Conservation (phyloP, 2,888 invertebrate species). For the Palloptera scutellata region DNA sequence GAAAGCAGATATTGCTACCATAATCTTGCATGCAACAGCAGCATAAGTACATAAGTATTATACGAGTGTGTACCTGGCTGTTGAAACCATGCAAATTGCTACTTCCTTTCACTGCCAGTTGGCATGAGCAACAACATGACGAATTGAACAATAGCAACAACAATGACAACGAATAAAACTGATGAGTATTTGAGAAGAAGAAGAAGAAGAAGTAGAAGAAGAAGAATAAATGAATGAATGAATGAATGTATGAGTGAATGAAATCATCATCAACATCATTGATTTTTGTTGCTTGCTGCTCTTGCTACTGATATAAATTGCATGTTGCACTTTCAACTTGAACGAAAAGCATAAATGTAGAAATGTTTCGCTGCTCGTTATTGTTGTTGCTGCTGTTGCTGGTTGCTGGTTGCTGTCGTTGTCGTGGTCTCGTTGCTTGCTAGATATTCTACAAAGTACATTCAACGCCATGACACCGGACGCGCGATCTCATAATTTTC, state of each 20-base stretch:
- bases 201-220: neutral
- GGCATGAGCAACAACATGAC: slow-evolving; percentile 18
- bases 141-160: slow-evolving; percentile 1
- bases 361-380: neutral
- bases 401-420: neutral
- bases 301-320: neutral
- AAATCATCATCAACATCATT: too few species aligned
- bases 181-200: neutral
- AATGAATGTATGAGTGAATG: too few species aligned
- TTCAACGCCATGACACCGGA: too few species aligned
- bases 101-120: slow-evolving; percentile 23
- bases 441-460: neutral
- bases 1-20: neutral
- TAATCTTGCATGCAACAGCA: neutral
- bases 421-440: slow-evolving; percentile 4
- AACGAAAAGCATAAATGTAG: neutral
- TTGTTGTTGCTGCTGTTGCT: neutral
- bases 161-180: neutral
- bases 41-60: too few species aligned
- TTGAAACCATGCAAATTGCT: slow-evolving; percentile 25
- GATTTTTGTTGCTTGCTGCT: neutral
- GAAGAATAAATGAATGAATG: neutral
- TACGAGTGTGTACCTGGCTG: neutral
- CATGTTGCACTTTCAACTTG: slow-evolving; percentile 24
- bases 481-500: neutral